Base-by-base conservation (phyloP, 2,113 vertebrate species). In the Perccottus glenii region DNA sequence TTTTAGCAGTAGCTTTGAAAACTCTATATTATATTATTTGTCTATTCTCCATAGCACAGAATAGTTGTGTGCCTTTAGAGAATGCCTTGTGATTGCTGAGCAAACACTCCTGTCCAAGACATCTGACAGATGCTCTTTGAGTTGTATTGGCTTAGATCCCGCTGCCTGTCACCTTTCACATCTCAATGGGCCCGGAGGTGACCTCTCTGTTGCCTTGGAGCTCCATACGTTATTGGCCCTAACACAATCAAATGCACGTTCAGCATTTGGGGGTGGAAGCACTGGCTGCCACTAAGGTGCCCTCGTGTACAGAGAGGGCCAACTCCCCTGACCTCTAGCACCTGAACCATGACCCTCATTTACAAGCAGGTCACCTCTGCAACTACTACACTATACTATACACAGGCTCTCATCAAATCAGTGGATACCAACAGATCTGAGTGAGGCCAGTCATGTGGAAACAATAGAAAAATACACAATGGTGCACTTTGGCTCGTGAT, bases 181-280 rank as follows among this genome's bases (percentile, higher is more conserved):
- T 91, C 90, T 90, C 84, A 81, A 79, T 78, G 89, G 85, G 82
- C 85, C 88, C 75, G 78, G 75, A 86, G 84, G 83, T 92, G 92
- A 93, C 92, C 92, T 78, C 87, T 76, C 67, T 64, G 73, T 70
- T 74, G 81, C 85, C 87, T 87, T 36, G 75, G 74, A 86, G 86
- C 87, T 75, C 87, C 70, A 78, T 84, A 74, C 86, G 79, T 93
- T 91, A 93, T 93, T 90, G 88, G 88, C 84, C 75, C 79, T 88
- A 92, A 93, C 87, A 83, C 91, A 93, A 93, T 92, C 90, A 90
- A 92, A 92, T 90, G 86, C 91, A 91, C 83, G 87, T 92, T 91
- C 90, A 90, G 91, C 92, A 92, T 82, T 89, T 80, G 71, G 83
- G 79, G 85, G 88, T 91, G 75, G 84, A 85, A 77, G 84, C 53